Base-by-base conservation (phyloP, 2,113 vertebrate species). In the Sclerurus mexicanus region DNA sequence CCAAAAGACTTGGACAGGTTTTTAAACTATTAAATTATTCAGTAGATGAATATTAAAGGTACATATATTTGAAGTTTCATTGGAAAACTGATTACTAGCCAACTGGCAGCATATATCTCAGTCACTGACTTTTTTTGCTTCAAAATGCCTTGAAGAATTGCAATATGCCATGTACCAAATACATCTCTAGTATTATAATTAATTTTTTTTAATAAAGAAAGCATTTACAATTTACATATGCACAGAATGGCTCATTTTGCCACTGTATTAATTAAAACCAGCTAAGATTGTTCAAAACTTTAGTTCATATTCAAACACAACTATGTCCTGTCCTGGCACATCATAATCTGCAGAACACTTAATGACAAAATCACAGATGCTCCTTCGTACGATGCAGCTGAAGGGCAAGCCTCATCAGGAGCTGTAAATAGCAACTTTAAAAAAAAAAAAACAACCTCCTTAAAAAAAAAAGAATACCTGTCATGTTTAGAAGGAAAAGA, bases 301-400 rank as follows among this genome's bases (percentile, higher is more conserved):
- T 50, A 92, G 72, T 82, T 82, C 78, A 72, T 15, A 11, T 94
- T 67, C 33, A 83, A 82, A 89, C 25, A 86, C 50, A 69, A 18
- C 75, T 53, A 7, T 25, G 42, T 85, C 69, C 78, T 96, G 85
- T 66, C 87, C 82, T 94, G 77, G 46, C 63, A 94, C 68, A 83
- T 62, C 46, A 30, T 53, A 79, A 58, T 79, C 88, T 87, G 56
- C 40, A 85, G 89, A 92, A 80, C 46, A 49, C 62, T 89, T 94
- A 79, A 89, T 82, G 93, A 77, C 60, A 93, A 94, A 90, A 75
- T 72, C 91, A 68, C 93, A 93, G 95, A 89, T 90, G 88, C 37
- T 92, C 53, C 53, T 86, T 87, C 46, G 49, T 28, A 58, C 1
- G 0, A 58, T 50, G 42, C 73, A 64, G 46, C 47, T 93, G 93